These are phyloP conservation scores for Drosophila emarginata DNA, from an alignment of 2,888 invertebrate genomes.

Conservation along the genomic window DNA sequence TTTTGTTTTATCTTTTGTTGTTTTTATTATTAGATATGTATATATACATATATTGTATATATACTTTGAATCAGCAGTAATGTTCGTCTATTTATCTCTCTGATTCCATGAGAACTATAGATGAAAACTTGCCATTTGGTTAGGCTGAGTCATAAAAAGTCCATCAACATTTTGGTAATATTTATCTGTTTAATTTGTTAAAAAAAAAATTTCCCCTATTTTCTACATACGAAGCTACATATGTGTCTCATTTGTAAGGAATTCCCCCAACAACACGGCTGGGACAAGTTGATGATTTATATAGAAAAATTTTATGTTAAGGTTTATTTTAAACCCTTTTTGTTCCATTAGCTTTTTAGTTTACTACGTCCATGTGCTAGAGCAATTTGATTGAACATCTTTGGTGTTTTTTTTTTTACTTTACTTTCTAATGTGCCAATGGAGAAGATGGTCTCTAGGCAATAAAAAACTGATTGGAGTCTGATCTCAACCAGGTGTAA, in stretches of 20 bases:
- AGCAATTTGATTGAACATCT: conserved; percentile 66
- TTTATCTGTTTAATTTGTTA: too few species aligned
- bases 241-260: neutral
- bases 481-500: conserved; percentile 16
- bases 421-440: conserved; percentile 69
- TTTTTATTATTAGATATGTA: too few species aligned
- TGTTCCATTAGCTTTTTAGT: neutral
- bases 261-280: neutral
- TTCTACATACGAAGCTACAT: too few species aligned
- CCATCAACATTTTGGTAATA: too few species aligned
- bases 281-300: too few species aligned
- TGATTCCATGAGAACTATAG: too few species aligned
- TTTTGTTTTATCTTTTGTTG: neutral
- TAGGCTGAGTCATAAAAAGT: too few species aligned
- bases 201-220: too few species aligned
- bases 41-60: too few species aligned
- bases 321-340: neutral
- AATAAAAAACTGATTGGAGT: conserved; percentile 28
- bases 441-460: conserved; percentile 52
- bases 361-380: neutral
- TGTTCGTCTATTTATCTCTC: too few species aligned
- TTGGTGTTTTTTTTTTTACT: conserved; percentile 52
- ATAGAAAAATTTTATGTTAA: neutral
- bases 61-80: too few species aligned
- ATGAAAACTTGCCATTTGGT: too few species aligned